Evolutionary conservation across 2,888 invertebrate species (phyloP), one percentile per base, ranked within the genome.

Genomic region (Taphrorychus bicolor): DNA sequence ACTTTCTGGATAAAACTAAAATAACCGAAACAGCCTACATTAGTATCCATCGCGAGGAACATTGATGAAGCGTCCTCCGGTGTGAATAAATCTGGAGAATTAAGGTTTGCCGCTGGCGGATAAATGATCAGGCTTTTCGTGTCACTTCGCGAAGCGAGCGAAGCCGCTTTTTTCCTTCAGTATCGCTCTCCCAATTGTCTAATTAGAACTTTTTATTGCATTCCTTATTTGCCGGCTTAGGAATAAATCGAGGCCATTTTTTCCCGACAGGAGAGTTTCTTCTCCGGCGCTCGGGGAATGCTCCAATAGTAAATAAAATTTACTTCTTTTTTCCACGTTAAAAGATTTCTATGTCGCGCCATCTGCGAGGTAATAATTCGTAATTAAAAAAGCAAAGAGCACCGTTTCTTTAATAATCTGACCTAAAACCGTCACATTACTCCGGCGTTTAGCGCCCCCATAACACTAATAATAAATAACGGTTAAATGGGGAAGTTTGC

Each of bases 71-170:
- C 58, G 58, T 32, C 49, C 40, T 58, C 58, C 49, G 21, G 57
- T 57, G 63, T 58, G 63, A 57, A 64, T 64, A 64, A 64, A 64
- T 64, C 63, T 58, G 57, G 63, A 49, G 63, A 64, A 64, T 64
- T 64, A 64, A 64, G 63, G 58, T 54, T 66, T 56, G 22, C 54
- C 66, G 60, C 54, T 52, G 45, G 24, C 66, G 60, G 58, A 66
- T 66, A 66, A 66, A 66, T 60, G 66, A 66, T 59, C 59, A 54
- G 54, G 66, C 66, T 66, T 66, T 66, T 23, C 51, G 42, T 60
- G 66, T 66, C 66, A 66, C 66, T 66, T 59, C 48, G 59, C 48
- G 21, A 56, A 56, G 40, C 56, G 56, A 56, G 18, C 1, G 22
- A 22, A n/a, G 54, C 24, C 53, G 66, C 66, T 52, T 59, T 66